Evolutionary conservation across 2,888 invertebrate species (phyloP), one percentile per base, ranked within the genome.

Genomic region (Stenurella melanura): DNA sequence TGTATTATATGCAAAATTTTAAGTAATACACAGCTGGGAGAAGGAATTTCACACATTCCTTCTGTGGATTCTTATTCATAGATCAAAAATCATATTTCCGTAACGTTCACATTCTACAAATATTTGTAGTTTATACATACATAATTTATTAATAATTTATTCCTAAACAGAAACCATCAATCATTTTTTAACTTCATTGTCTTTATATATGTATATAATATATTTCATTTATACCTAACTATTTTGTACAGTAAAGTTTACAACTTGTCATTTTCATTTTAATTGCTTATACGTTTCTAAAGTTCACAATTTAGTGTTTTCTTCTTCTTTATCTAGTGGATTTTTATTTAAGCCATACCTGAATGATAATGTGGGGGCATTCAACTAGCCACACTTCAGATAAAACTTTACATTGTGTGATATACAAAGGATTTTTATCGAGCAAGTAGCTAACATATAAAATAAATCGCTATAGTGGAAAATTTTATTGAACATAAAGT

Each of bases 401-500:
- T 50, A n/a, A 60, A 60, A 34, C 19, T 58, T 19, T 69, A 69
- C 69, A 57, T 69, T 69, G 69, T 69, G 19, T 17, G 34, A 30
- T 21, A 38, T 10, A 21, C 12, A 50, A 68, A 54, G 19, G 12
- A n/a, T 30, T n/a, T 17, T 69, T 30, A 19, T 50, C 19, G 56
- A 17, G 11, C 17, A 17, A 26, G 68, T 12, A 18, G 21, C 38
- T 19, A 42, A 42, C 21, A 50, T 60, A 70, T 42, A 60, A 50
- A 60, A 70, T 60, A 60, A 60, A 60, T 60, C 15, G 60, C 42
- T 60, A 50, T 18, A 70, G 42, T 50, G 34, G 70, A 60, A 70
- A 34, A 70, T 70, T 70, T 70, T 70, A 70, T 70, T 70, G 50
- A 17, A 50, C 70, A 50, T 58, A 60, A 70, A 70, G 58, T 21